These are phyloP conservation scores for Buceros bicornis DNA, from an alignment of 2,797 vertebrate genomes.

Conservation along the genomic window DNA sequence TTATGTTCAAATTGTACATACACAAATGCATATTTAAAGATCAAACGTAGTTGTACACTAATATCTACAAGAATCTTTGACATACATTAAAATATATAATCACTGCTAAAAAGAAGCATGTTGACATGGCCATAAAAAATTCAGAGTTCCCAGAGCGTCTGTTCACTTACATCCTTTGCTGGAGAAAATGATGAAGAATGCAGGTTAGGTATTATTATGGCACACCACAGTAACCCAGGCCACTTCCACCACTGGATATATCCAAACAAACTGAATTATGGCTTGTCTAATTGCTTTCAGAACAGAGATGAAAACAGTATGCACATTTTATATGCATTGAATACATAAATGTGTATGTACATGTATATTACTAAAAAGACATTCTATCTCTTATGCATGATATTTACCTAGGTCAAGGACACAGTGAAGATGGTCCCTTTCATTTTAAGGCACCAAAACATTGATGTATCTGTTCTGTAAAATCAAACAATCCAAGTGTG, in stretches of 20 bases:
- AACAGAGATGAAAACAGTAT: rapidly evolving
- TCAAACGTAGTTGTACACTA: background rate
- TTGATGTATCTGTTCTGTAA: background rate
- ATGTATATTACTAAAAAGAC: too few species aligned
- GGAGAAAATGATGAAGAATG: background rate
- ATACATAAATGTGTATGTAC: background rate
- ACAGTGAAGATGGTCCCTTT: background rate
- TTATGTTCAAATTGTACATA: background rate
- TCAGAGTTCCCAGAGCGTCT: background rate
- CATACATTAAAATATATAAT: background rate
- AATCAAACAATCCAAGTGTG: background rate
- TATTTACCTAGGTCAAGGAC: background rate
- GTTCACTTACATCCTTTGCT: background rate
- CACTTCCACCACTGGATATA: background rate
- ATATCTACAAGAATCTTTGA: background rate
- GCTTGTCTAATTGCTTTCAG: background rate
- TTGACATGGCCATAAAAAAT: background rate
- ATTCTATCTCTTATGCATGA: background rate
- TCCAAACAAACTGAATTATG: background rate
- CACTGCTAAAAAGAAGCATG: background rate
- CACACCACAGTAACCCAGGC: background rate
- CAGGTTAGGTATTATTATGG: rapidly evolving
- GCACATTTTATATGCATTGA: background rate
- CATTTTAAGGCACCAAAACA: background rate
- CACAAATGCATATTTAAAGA: background rate